Evolutionary conservation across 92 coral and sea anemone genomes (phyloP), one percentile per base, ranked within the genome.

Genomic region (Desmophyllum pertusum): DNA sequence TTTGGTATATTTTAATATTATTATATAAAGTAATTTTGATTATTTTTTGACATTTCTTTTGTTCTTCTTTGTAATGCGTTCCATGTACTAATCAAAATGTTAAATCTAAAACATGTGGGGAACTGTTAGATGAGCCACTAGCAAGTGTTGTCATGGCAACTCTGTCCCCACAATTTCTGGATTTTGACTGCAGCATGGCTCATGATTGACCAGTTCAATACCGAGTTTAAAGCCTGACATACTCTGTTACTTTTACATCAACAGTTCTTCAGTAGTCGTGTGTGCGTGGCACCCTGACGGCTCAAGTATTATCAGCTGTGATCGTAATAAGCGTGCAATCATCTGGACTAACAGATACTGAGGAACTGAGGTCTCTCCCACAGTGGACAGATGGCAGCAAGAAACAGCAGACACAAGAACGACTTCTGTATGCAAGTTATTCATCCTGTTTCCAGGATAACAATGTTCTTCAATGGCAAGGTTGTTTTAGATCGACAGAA

Each of bases 261-360:
- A 37, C 88, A 97, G 99, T 82, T 92, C 99, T 31, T 95, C 97
- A 73, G 99, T 97, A 21, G 94, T 94, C 18, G 98, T 93, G 21
- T 87, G 95, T 72, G 95, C 99, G 9, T 97, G 99, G 99, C 98
- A 97, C 46, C 99, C 99, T 19, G 85, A 93, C 36, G 99, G 99
- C 39, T 87, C 90, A 64, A 89, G 88, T 19, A 86, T 97, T 11
- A 88, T 97, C 55, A 97, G 98, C 89, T 97, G 98, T 40, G 99
- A 97, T 77, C 64, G 99, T 78, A 94, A 92, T 64, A 97, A 94
- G 82, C 93, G 75, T 15, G 97, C 96, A 48, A 87, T 97, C 41
- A 83, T 94, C 63, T 97, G 99, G 99, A 94, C 95, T 21, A 88
- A 87, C 80, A 83, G 93, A 84, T 94, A 92, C 84, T 84, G 21